Percentiles rank a stretch among this genome's conserved stretches.
Evolutionary conservation across 2,113 vertebrate genomes (phyloP).

Genomic region (Lutjanus erythropterus): DNA sequence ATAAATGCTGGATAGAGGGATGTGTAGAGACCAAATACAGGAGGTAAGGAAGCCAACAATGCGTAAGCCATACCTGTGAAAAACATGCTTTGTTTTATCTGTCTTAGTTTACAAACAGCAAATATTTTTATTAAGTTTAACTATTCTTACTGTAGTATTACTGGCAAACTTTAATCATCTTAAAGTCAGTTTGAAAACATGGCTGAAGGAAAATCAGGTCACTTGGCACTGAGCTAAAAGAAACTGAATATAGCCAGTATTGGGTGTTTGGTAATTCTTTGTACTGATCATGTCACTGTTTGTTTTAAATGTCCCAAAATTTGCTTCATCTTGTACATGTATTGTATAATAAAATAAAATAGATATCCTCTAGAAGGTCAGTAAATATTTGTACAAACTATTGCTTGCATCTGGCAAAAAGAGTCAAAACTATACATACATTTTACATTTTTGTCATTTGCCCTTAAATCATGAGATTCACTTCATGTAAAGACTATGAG

Average conservation of each 20-base stretch:
- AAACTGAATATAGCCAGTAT: too few species aligned
- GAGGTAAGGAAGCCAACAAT: slow-evolving; percentile 93
- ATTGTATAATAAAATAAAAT: too few species aligned
- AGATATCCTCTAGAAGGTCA: neutral
- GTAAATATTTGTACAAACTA: neutral
- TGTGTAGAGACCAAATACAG: slow-evolving; percentile 93
- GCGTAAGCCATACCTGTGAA: slow-evolving; percentile 94
- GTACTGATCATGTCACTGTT: too few species aligned
- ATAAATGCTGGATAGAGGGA: slow-evolving; percentile 93
- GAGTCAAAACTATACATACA: neutral
- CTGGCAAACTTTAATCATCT: too few species aligned
- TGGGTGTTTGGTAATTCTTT: too few species aligned
- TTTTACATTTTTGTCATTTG: neutral
- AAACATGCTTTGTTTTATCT: neutral
- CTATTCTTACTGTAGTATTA: neutral
- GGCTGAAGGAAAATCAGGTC: too few species aligned
- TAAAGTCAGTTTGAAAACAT: too few species aligned
- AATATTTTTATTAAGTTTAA: neutral
- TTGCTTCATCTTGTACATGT: too few species aligned
- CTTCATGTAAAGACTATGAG: neutral
- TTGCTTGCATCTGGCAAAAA: neutral
- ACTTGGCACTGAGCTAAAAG: too few species aligned
- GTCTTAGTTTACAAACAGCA: neutral
- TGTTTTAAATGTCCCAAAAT: too few species aligned
- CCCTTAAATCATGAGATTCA: neutral